Evolutionary conservation across 1,140 invertebrate species (phyloP).

Genomic region (Pachypeltis micranthus): DNA sequence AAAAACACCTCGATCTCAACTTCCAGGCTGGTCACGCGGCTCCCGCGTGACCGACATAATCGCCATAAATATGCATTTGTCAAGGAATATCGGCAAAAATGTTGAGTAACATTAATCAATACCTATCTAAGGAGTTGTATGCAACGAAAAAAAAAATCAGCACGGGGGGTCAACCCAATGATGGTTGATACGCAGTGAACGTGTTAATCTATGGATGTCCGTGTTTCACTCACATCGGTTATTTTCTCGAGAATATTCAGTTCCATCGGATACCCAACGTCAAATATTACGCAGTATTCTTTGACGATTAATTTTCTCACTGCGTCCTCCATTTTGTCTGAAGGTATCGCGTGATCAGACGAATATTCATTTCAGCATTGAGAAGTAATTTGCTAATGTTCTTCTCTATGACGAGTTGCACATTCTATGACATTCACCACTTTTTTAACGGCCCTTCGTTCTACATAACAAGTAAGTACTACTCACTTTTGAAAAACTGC

Average conservation of each 20-base stretch:
- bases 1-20: too few relatives aligned
- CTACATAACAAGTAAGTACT: neutral
- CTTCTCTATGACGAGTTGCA: neutral
- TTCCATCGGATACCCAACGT: constrained; percentile 1
- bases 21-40: too few relatives aligned
- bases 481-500: neutral
- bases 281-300: neutral
- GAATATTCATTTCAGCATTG: neutral
- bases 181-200: too few relatives aligned
- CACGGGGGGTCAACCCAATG: too few relatives aligned
- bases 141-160: too few relatives aligned
- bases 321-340: neutral
- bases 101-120: too few relatives aligned
- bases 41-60: too few relatives aligned
- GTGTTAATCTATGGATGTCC: too few relatives aligned
- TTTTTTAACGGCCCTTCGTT: neutral
- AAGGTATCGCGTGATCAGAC: neutral
- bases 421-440: neutral
- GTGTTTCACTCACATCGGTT: too few relatives aligned
- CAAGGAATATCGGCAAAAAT: too few relatives aligned
- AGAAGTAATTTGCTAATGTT: neutral
- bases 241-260: neutral
- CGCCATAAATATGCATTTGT: too few relatives aligned
- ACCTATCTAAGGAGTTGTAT: too few relatives aligned
- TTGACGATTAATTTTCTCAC: neutral